Evolutionary conservation across 2,797 vertebrate species (phyloP).

Genomic region (Alcedo atthis): DNA sequence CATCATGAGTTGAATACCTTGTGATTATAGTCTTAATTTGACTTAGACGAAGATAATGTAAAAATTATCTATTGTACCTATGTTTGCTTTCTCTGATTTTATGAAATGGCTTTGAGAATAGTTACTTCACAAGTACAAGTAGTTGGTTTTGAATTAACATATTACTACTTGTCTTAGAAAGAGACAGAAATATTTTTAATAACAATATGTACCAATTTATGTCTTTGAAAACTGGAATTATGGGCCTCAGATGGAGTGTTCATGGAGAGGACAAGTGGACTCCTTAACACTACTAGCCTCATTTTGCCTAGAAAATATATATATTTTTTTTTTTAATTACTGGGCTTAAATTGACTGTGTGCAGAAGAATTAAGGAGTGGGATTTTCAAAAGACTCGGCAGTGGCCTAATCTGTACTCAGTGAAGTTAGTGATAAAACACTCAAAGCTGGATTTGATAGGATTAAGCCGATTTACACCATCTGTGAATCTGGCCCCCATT

Average conservation of each 20-base stretch:
- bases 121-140: background rate
- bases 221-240: background rate
- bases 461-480: constrained; percentile 70
- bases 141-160: background rate
- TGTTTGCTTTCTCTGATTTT: background rate
- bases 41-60: background rate
- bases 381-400: constrained; percentile 58
- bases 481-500: constrained; percentile 69
- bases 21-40: background rate
- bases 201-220: background rate
- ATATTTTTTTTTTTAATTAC: constrained; percentile 29
- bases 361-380: constrained; percentile 62
- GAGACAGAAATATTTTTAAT: background rate
- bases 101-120: background rate
- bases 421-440: constrained; percentile 68
- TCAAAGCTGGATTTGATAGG: constrained; percentile 68
- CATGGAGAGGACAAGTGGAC: background rate
- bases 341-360: constrained; percentile 40
- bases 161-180: background rate
- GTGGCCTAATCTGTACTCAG: constrained; percentile 63
- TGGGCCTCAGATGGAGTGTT: background rate
- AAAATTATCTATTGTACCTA: background rate
- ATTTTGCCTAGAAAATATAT: background rate
- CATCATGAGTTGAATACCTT: background rate
- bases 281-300: background rate